Evolutionary conservation across 2,888 invertebrate species (phyloP).

Genomic region (Habroteleia sp.): DNA sequence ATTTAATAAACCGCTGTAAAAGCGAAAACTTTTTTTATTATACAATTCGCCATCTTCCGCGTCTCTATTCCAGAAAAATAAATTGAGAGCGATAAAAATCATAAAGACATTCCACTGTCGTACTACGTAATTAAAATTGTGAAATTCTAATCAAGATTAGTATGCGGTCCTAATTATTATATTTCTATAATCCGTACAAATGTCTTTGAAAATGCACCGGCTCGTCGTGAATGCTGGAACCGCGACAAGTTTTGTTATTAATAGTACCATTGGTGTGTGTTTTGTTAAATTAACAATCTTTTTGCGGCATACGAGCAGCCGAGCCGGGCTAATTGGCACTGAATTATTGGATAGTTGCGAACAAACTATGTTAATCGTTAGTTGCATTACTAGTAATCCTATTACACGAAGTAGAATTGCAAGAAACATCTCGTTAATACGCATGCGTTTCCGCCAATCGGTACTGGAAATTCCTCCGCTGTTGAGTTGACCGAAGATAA

Average conservation of each 20-base stretch:
- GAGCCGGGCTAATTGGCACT: constrained; percentile 36
- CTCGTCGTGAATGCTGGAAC: constrained; percentile 2
- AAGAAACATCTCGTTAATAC: constrained; percentile 44
- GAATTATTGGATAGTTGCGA: constrained; percentile 49
- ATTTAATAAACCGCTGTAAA: no score
- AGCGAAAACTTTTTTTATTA: no score
- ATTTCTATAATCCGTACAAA: no score
- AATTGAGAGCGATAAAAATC: no score
- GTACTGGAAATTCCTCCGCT: constrained; percentile 18
- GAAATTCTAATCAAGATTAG: no score
- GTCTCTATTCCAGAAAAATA: no score
- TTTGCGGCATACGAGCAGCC: constrained; percentile 26
- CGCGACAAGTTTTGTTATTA: constrained; percentile 27
- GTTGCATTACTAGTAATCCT: constrained; percentile 50
- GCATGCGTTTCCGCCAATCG: constrained; percentile 33
- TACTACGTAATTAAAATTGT: no score
- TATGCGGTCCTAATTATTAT: no score
- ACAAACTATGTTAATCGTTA: constrained; percentile 52
- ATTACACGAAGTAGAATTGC: constrained; percentile 49
- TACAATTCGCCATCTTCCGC: no score
- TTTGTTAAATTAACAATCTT: constrained; percentile 54
- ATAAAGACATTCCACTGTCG: no score
- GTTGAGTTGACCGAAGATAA: constrained; percentile 24
- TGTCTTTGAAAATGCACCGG: no score
- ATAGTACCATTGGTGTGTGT: constrained; percentile 33